Evolutionary conservation across 2,113 vertebrate genomes (phyloP).

Genomic region (Aramus guarauna): DNA sequence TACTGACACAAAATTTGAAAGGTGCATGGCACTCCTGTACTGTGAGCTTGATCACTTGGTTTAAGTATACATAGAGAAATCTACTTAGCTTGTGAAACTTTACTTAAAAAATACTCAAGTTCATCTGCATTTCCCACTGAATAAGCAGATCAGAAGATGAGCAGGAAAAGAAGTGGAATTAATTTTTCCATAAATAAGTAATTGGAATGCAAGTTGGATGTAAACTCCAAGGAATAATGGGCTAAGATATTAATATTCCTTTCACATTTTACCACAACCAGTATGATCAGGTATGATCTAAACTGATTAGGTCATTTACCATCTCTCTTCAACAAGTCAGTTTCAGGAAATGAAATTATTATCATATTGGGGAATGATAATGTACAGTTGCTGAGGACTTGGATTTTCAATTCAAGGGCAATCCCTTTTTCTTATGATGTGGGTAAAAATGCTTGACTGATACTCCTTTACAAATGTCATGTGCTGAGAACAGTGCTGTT

Average conservation of each 20-base stretch:
- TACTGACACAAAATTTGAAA: neutral
- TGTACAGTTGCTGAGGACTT: neutral
- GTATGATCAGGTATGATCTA: neutral
- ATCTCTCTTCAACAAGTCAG: neutral
- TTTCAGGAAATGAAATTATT: neutral
- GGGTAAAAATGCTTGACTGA: neutral
- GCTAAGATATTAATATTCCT: neutral
- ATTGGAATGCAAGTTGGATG: neutral
- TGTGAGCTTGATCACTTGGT: neutral
- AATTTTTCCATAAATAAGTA: neutral
- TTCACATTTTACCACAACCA: neutral
- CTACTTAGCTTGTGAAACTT: neutral
- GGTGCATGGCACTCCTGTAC: neutral
- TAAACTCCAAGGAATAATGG: neutral
- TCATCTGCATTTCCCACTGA: neutral
- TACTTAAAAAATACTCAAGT: fast-evolving
- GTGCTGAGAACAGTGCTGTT: neutral
- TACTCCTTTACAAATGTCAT: neutral
- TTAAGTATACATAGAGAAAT: neutral
- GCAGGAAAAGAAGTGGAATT: neutral
- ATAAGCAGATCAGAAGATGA: neutral
- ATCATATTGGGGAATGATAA: neutral
- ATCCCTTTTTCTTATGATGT: neutral
- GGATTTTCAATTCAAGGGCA: neutral
- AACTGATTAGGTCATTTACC: neutral